Evolutionary conservation across 1,140 invertebrate species (phyloP), one percentile per base, ranked within the genome.

Genomic region (Caenorhabditis tropicalis): DNA sequence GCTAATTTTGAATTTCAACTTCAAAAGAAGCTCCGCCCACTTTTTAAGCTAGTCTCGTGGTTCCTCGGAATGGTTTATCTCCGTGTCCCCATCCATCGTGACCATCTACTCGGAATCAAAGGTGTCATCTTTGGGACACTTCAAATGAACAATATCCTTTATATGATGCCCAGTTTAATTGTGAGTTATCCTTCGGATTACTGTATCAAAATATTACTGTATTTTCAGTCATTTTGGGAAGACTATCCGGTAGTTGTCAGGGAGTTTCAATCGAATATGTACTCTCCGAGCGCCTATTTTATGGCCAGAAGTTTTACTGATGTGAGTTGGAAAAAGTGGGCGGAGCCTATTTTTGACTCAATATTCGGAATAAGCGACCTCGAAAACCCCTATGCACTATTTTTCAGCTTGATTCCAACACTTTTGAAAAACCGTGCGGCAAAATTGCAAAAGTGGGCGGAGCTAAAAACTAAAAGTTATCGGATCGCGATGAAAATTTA

Each of bases 91-190:
- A 36, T 85, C 9, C n/a, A 29, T 12, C n/a, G n/a, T 6, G 65
- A 96, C 87, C 95, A 95, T 7, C 95, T 97, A 0, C 95, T 95
- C 94, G 98, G 98, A 91, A 96, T 97, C 83, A 97, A 97, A 90
- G 96, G 96, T 60, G 95, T 95, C 21, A 93, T 98, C 29, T 98
- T 97, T 90, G 94, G 97, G 81, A 94, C 96, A 89, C 92, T 97
- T 2, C 96, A 95, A 4, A 96, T 96, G 91, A 95, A 96, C 94
- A 89, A 88, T 5, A 91, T 87, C 79, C 83, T 92, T 74, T 86
- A 84, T 31, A 39, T 82, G 39, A 91, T 92, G 70, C 85, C 88
- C 36, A 89, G 91, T 48, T 21, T 87, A 4, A 53, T 83, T 29
- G 86, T 87, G 33, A 19, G 60, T 51, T 16, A 19, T 16, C 0